Evolutionary conservation across 1,140 invertebrate genomes (phyloP), one percentile per base, ranked within the genome.

Genomic region (Protaetia brevitarsis): DNA sequence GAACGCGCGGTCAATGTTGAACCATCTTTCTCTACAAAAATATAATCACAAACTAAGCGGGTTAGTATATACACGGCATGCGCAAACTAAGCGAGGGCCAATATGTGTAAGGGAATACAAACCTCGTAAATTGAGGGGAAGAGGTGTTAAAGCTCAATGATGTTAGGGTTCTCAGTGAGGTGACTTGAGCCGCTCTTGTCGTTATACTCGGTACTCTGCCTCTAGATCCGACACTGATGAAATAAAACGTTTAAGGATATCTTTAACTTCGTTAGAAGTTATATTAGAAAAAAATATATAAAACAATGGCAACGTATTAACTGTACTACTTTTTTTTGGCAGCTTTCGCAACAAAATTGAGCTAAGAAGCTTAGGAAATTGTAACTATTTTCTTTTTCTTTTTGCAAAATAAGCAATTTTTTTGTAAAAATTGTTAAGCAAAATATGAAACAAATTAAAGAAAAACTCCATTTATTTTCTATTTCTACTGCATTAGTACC

Each of bases 131-230:
- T 57, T 64, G 26, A 58, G 78, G 70, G 67, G 78, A 78, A 71
- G 70, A 78, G 73, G 79, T 76, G 69, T 80, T 77, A 78, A 83
- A 82, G 78, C 80, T 81, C 78, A 83, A 82, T 69, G 80, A 76
- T 62, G 74, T 76, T 72, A 83, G 77, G 65, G 80, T 82, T 79
- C 82, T 83, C 70, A 84, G 76, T 41, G 80, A 79, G 69, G 81
- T 76, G 58, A 84, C 83, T 79, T 84, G 83, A 66, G 80, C 41
- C 10, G 41, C 79, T 51, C 41, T 51, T 76, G 80, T 80, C 66
- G 83, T 83, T 72, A 84, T 78, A 72, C 82, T 83, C 72, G 82
- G 81, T 68, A 84, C 80, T 74, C 82, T 79, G 73, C 80, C 81
- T 71, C 81, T 79, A 79, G 73, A 79, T 71, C 77, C 73, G 68